Evolutionary conservation across 2,113 vertebrate genomes (phyloP), one percentile per base, ranked within the genome.

Genomic region (Malurus alboscapulatus): DNA sequence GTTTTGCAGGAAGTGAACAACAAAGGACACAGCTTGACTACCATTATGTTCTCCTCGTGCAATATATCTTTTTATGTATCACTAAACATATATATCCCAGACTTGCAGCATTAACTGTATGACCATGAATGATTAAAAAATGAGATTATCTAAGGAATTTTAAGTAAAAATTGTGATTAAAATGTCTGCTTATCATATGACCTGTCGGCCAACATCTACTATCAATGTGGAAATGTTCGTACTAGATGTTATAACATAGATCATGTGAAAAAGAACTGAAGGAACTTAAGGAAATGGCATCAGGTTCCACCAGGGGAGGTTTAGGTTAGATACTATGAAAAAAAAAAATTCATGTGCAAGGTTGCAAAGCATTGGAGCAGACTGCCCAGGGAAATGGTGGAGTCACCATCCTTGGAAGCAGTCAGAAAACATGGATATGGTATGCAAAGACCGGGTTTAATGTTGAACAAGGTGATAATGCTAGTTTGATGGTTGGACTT

Each of bases 311-410:
- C 5, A 30, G 30, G 12, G 8, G 14, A 68, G 14, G 2, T 62
- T 42, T 63, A 34, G 10, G 21, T 87, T 71, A 48, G 24, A n/a
- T 55, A 62, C 34, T 29, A n/a, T 3, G 7, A 10, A 4, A 2
- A 11, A 17, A 36, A 32, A 26, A n/a, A 18, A 3, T 3, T 27
- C 6, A 14, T 17, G 18, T 6, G 18, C 10, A 47, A 12, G 5
- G 19, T 30, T 61, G 20, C 30, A 82, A 68, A 68, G 7, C 47
- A 22, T 13, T 54, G 20, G 9, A 75, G 61, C 7, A 47, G 40
- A 26, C 14, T 32, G 3, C 9, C 6, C 20, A 0, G 0, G 20
- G 38, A 81, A 75, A 54, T 13, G 10, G 9, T 6, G 20, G 29
- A 17, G 20, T 47, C 25, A 30, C 2, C 19, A 61, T 21, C 5